Base-by-base conservation (phyloP, 2,113 vertebrate species). In the Dipodomys merriami region DNA sequence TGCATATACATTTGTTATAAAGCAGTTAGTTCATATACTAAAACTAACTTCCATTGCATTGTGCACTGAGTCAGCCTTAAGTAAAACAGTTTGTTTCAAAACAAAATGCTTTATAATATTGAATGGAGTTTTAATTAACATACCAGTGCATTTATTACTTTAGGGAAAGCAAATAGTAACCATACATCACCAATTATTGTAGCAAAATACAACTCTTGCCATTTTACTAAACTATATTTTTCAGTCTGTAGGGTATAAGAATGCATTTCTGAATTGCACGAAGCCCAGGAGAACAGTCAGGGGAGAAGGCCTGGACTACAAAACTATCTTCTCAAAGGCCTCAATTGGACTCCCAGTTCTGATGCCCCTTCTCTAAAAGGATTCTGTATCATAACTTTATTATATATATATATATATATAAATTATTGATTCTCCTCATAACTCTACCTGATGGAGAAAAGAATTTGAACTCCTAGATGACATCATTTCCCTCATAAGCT, bases 1-100 rank as follows among this genome's bases (percentile, higher is more conserved):
- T 7, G 4, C 22, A 0, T 71, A 6, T 60, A 29, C 0, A 18
- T 35, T 85, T 25, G 6, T 64, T 64, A 64, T 6, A 7, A 0
- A 64, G 23, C 23, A 27, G 12, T 44, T 86, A 35, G 13, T 44
- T 86, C 64, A 39, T 29, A 30, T 16, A 62, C 19, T 60, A 68
- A 44, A 6, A 7, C 39, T 69, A 78, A 5, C 9, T 44, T 62
- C 35, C 2, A 64, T 13, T 81, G 73, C 69, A 0, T 19, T n/a
- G 15, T 13, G 0, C 33, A 46, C 30, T 6, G 8, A 33, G 12
- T 20, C 18, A 53, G 16, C 12, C 16, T 81, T 80, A 62, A 1
- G 16, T 1, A 4, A 91, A 79, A 20, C 8, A 39, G 39, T 39
- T 64, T 46, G 72, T 49, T 12, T 49, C 7, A 49, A 49, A 65